Evolutionary conservation across 2,797 vertebrate species (phyloP).

Genomic region (Fundulus diaphanus): DNA sequence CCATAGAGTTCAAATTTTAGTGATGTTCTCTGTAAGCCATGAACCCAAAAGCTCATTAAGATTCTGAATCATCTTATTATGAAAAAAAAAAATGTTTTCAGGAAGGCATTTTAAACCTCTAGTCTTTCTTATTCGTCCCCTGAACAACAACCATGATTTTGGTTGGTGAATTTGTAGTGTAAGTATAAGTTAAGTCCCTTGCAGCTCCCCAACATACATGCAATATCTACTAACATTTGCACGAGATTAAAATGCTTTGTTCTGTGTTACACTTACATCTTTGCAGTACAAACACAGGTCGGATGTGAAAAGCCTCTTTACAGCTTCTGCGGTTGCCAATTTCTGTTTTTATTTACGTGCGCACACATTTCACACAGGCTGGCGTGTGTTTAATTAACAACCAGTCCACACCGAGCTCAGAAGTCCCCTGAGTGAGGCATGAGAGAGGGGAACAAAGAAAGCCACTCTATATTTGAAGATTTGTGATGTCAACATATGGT

Average conservation of each 20-base stretch:
- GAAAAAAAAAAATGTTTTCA: not conserved
- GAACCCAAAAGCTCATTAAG: slow-evolving; percentile 18
- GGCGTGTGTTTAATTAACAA: slow-evolving; percentile 64
- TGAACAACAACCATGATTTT: not conserved
- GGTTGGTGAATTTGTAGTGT: not conserved
- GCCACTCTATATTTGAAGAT: slow-evolving; percentile 60
- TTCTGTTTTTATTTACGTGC: slow-evolving; percentile 32
- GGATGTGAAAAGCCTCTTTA: slow-evolving; percentile 23
- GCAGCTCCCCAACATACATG: slow-evolving; percentile 2
- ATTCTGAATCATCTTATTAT: slow-evolving; percentile 18
- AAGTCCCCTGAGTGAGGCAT: slow-evolving; percentile 51
- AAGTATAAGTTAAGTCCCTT: not conserved
- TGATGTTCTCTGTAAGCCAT: slow-evolving; percentile 13
- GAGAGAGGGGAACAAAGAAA: slow-evolving; percentile 63
- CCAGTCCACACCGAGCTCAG: slow-evolving; percentile 52
- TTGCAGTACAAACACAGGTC: slow-evolving; percentile 29
- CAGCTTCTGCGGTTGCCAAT: slow-evolving; percentile 26
- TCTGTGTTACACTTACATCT: slow-evolving; percentile 7
- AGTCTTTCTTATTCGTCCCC: not conserved
- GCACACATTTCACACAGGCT: slow-evolving; percentile 51
- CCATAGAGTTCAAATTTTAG: not conserved
- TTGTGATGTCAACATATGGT: slow-evolving; percentile 63
- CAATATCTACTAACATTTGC: slow-evolving; percentile 23
- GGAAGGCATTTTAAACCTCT: too few species aligned
- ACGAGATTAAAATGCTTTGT: slow-evolving; percentile 5